Base-by-base conservation (phyloP, 92 coral and sea anemone species). In the Epizoanthus ramosus region DNA sequence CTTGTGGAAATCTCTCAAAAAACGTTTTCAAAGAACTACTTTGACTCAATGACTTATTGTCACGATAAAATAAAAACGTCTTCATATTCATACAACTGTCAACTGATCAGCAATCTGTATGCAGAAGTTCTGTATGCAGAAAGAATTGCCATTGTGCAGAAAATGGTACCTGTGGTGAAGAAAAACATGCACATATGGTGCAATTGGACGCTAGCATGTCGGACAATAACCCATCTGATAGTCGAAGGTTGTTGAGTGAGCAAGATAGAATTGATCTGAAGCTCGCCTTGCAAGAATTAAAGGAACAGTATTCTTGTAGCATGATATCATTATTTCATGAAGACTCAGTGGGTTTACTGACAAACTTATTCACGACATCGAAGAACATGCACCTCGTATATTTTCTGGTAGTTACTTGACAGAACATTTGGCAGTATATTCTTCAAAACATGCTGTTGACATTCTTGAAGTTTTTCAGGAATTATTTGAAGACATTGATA, bases 381-480 rank as follows among this genome's bases (percentile, higher is more conserved):
- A 31, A 12, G 28, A 68, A 5, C 57, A 73, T 50, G 81, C 81
- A 57, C 5, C 47, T 12, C 53, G 45, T n/a, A 23, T 83, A 35
- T 83, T 83, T 57, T 56, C 80, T 0, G 54, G 33, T 45, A 22
- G 43, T 39, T 73, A 83, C 57, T 31, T 84, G 37, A 37, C 24
- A n/a, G 67, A 74, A 10, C 58, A 84, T 28, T 52, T 84, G 15
- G 57, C 87, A 25, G 63, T 74, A 1, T 84, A 84, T 24, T 84
- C 87, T 3, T 14, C 83, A 50, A 59, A 52, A 22, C 79, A 84
- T 31, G 63, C 72, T 9, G 57, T 60, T 43, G 87, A 84, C 33
- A 66, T 84, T 15, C n/a, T 82, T 8, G 86, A 83, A 57, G 63
- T 83, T 4, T 58, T 83, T 17, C 79, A 83, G 22, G 86, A 83